Base-by-base conservation (phyloP, 2,113 vertebrate species). In the Sarotherodon lohbergeri region DNA sequence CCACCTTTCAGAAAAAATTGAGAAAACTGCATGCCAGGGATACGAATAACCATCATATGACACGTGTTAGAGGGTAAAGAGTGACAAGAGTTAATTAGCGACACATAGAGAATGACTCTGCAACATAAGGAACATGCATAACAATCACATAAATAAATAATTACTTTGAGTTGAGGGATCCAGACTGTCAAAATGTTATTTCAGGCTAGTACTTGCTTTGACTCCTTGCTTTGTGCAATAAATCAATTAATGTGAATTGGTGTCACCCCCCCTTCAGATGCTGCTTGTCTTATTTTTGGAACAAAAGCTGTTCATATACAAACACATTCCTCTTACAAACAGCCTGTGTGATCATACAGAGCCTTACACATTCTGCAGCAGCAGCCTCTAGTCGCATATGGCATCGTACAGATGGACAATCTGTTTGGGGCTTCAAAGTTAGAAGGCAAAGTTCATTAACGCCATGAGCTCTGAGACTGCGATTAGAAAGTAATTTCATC, bases 351-450 rank as follows among this genome's bases (percentile, higher is more conserved):
- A 85, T 88, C 84, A 36, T 50, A 46, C 82, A 46, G 85, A 55
- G 85, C 87, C 88, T 61, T 39, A 32, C 85, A 84, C 85, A 34
- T 29, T 88, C 87, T 46, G 90, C 87, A 32, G 91, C 90, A 11
- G 90, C 84, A 54, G 91, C 86, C 86, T 87, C 34, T 11, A 54
- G 81, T 92, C 90, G 9, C 91, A 93, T 95, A 93, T 92, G 95
- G 94, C 86, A 12, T n/a, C 56, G 63, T 89, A 6, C 94, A 95
- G 90, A 95, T 93, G 91, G 91, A 90, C 90, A 87, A 90, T 92
- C 95, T 94, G 94, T 93, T 90, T 86, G 85, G 6, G 84, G 89
- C 92, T 92, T 94, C 91, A 92, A 89, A 95, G 93, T 93, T 92
- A 83, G 91, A 83, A 93, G 91, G 88, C 90, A 91, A 89, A 93